Base-by-base conservation (phyloP, 1,140 invertebrate species). In the Cydia pomonella region DNA sequence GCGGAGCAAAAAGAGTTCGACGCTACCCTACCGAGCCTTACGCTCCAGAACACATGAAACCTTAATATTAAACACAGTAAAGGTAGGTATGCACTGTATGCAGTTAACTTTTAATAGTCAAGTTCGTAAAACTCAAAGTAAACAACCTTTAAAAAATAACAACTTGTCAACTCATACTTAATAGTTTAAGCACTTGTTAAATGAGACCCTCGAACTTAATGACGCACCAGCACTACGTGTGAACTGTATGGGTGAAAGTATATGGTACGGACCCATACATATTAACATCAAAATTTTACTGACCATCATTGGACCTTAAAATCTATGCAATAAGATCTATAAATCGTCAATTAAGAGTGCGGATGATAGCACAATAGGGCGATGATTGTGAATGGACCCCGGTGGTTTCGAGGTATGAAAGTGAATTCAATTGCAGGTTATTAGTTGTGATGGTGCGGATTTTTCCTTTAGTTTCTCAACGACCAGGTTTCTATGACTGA, bases 321-420 rank as follows among this genome's bases (percentile, higher is more conserved):
- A 16, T 16, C 10, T 16, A 16, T 3, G 0, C 41, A 44, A 44
- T 3, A 44, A 44, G 41, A 44, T 16, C 41, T 4, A 44, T 13
- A 3, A 44, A 16, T 16, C 2, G 3, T 44, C 41, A 44, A 12
- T 44, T 44, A 12, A 0, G 2, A 44, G 41, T 44, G 4, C 2
- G 13, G 41, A 44, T 13, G 41, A 13, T 44, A 16, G 13, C 16
- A 69, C 64, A 69, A 69, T 21, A 69, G 64, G 53, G 27, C 29
- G 29, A 38, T 69, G 64, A 69, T 69, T 69, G 64, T 38, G 63
- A 64, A 69, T 33, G 25, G 64, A 33, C 64, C 16, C 16, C 64
- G 29, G 10, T 64, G 23, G 64, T 29, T 64, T n/a, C 62, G 53
- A 64, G 64, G 1, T 29, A 29, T 41, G 64, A 69, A 69, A 69